Conservation (phyloP, 1,140 invertebrate genomes). For the Paraescarpia echinospica region DNA sequence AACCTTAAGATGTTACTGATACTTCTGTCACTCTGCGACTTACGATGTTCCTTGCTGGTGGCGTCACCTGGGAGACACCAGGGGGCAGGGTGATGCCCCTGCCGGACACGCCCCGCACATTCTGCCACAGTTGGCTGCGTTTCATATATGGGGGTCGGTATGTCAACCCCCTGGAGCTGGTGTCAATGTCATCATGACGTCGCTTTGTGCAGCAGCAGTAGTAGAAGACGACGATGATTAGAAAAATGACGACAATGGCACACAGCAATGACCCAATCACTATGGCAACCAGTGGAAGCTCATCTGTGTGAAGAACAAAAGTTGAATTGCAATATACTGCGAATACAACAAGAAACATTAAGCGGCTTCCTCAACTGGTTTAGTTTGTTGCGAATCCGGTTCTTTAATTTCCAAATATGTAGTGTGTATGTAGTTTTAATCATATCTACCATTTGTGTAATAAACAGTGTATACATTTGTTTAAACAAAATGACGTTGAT, state of each 20-base stretch:
- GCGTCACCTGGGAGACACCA: neutral
- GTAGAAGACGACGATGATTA: neutral
- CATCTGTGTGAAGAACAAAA: neutral
- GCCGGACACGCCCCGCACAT: neutral
- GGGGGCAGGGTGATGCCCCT: neutral
- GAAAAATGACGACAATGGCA: neutral
- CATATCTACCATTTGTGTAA: too few species aligned
- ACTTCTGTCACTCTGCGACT: neutral
- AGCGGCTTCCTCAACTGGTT: neutral
- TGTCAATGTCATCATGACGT: neutral
- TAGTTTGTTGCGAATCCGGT: neutral
- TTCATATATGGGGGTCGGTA: neutral
- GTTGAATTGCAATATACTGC: neutral
- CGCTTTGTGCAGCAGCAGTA: neutral
- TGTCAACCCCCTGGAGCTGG: neutral
- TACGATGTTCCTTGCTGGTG: neutral
- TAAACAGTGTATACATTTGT: too few species aligned
- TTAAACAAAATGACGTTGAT: too few species aligned
- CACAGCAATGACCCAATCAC: neutral
- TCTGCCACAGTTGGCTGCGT: neutral
- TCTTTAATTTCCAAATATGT: too few species aligned
- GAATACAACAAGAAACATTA: neutral
- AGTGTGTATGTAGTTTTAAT: too few species aligned
- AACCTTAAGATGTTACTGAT: neutral
- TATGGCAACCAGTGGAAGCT: neutral